Conservation (phyloP, 1,140 invertebrate genomes). For the Dendrolimus kikuchii region DNA sequence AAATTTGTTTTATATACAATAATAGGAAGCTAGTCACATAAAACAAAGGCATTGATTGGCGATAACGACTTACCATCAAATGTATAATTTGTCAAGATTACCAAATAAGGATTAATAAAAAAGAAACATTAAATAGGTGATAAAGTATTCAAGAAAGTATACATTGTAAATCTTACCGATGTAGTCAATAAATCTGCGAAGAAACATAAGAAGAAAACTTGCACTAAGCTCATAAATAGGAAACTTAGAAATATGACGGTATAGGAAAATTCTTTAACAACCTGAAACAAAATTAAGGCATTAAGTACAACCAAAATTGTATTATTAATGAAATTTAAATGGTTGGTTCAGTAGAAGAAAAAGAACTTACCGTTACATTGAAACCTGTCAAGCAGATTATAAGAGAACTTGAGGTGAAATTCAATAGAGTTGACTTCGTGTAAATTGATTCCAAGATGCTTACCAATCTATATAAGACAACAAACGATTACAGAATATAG, state of each 20-base stretch:
- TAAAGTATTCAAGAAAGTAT: too few species aligned
- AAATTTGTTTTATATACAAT: too few species aligned
- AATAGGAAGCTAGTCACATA: too few species aligned
- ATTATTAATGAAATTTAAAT: neutral
- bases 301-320: neutral
- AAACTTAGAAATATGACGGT: slow-evolving; percentile 21
- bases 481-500: neutral
- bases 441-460: slow-evolving; percentile 20
- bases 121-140: too few species aligned
- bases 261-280: slow-evolving; percentile 15
- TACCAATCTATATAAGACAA: slow-evolving; percentile 14
- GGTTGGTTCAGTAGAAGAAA: neutral
- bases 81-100: too few species aligned
- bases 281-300: slow-evolving; percentile 13
- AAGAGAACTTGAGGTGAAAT: slow-evolving; percentile 24
- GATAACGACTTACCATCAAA: too few species aligned
- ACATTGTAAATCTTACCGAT: slow-evolving; percentile 19
- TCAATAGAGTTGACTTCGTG: slow-evolving; percentile 22
- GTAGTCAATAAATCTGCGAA: slow-evolving; percentile 28
- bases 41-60: too few species aligned
- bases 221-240: slow-evolving; percentile 22
- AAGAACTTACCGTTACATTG: slow-evolving; percentile 23
- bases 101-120: too few species aligned
- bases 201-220: slow-evolving; percentile 28
- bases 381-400: slow-evolving; percentile 29